Evolutionary conservation across 2,888 invertebrate species (phyloP).

Genomic region (Tetropium fuscum): DNA sequence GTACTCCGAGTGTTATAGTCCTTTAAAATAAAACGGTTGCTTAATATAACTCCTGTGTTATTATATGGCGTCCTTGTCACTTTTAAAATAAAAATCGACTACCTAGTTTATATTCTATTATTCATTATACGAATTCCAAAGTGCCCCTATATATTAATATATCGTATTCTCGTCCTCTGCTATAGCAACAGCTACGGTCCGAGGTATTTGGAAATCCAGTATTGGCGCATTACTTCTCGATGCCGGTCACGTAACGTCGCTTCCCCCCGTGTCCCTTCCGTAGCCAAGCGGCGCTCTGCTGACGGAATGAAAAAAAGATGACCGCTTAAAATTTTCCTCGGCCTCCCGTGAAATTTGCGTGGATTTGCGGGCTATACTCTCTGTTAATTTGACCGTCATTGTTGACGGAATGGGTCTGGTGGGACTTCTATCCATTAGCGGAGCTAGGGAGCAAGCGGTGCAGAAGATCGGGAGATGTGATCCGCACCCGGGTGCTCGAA

Average conservation of each 20-base stretch:
- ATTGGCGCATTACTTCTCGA: slow-evolving; percentile 10
- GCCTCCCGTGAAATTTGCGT: slow-evolving; percentile 48
- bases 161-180: background rate
- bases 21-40: no score
- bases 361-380: slow-evolving; percentile 49
- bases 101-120: no score
- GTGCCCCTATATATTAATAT: background rate
- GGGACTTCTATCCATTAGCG: slow-evolving; percentile 46
- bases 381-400: slow-evolving; percentile 51
- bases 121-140: no score
- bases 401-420: slow-evolving; percentile 47
- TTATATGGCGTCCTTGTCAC: no score
- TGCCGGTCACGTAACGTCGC: slow-evolving; percentile 19
- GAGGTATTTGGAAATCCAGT: slow-evolving; percentile 12
- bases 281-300: slow-evolving; percentile 30
- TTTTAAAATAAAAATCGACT: no score
- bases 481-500: slow-evolving; percentile 36
- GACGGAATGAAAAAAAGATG: slow-evolving; percentile 46
- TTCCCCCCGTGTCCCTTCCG: slow-evolving; percentile 19
- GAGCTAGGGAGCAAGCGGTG: slow-evolving; percentile 31
- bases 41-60: no score
- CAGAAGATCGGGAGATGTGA: slow-evolving; percentile 30
- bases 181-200: background rate
- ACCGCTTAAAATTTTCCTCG: slow-evolving; percentile 32
- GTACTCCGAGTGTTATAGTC: no score